phyloP scores from a whole-genome alignment of 2,888 invertebrate genomes.

The Chironomus tentans region DNA sequence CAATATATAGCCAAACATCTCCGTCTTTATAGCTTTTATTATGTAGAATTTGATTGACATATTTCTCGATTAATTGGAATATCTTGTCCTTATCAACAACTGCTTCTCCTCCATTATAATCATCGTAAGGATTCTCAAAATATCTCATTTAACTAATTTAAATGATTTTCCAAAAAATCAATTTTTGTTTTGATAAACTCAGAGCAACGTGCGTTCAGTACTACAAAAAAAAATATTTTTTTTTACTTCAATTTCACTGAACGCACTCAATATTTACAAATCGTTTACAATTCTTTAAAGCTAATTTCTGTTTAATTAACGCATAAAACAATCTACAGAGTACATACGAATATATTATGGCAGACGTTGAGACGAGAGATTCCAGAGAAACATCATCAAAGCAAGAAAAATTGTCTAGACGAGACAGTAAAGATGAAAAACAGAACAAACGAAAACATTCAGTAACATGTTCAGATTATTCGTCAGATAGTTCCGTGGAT shows the following conservation, averaged over 20 bases:
- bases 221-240: too few species aligned
- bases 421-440: neutral
- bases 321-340: neutral
- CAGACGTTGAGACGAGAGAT: neutral
- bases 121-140: conserved; percentile 39
- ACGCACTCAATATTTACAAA: neutral
- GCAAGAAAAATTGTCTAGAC: neutral
- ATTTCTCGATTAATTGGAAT: conserved; percentile 38
- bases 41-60: conserved; percentile 40
- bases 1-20: conserved; percentile 37
- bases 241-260: neutral
- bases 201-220: neutral
- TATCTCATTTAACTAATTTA: conserved; percentile 31
- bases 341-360: neutral
- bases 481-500: neutral
- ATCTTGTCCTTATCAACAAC: conserved; percentile 38
- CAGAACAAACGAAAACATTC: conserved; percentile 8
- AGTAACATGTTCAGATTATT: neutral
- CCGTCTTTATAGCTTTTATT: conserved; percentile 37
- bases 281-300: neutral
- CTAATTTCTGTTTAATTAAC: neutral
- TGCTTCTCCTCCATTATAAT: conserved; percentile 34
- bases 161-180: neutral
- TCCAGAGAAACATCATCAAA: neutral
- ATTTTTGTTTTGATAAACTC: neutral